These are phyloP conservation scores for Stercorarius parasiticus DNA, from an alignment of 2,113 vertebrate genomes.

Conservation along the genomic window DNA sequence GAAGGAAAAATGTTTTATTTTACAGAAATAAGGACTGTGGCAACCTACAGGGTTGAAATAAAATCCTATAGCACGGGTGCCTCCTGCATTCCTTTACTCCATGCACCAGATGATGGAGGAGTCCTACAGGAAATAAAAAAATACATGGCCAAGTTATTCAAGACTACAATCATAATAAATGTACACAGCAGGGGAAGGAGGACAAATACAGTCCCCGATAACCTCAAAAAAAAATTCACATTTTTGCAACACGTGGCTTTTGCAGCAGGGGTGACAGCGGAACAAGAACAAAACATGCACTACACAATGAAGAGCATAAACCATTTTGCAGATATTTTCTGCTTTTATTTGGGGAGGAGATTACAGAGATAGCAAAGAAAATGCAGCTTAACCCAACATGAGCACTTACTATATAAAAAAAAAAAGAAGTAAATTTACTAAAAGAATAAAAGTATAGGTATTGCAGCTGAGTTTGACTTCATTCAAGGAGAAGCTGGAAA, in stretches of 20 bases:
- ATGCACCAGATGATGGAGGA: neutral
- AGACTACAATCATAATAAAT: neutral
- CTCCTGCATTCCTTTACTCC: constrained; percentile 1
- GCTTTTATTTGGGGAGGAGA: neutral
- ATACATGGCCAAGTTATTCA: constrained; percentile 1
- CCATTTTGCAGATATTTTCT: neutral
- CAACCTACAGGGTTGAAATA: neutral
- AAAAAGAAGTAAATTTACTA: neutral
- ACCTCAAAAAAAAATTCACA: neutral
- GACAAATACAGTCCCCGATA: neutral
- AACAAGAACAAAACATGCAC: neutral
- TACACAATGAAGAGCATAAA: neutral
- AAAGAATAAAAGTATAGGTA: neutral
- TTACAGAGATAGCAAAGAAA: neutral
- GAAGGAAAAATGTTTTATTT: neutral
- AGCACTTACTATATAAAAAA: neutral
- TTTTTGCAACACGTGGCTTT: neutral
- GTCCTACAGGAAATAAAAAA: neutral
- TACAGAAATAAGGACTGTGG: neutral
- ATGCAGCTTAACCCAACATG: neutral
- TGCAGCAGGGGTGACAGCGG: neutral
- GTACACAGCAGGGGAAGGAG: neutral
- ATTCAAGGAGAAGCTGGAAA: neutral
- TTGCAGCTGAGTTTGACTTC: neutral
- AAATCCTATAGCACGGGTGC: neutral